phyloP scores from a whole-genome alignment of 2,888 invertebrate species.

The Tenthredo scrophulariae region DNA sequence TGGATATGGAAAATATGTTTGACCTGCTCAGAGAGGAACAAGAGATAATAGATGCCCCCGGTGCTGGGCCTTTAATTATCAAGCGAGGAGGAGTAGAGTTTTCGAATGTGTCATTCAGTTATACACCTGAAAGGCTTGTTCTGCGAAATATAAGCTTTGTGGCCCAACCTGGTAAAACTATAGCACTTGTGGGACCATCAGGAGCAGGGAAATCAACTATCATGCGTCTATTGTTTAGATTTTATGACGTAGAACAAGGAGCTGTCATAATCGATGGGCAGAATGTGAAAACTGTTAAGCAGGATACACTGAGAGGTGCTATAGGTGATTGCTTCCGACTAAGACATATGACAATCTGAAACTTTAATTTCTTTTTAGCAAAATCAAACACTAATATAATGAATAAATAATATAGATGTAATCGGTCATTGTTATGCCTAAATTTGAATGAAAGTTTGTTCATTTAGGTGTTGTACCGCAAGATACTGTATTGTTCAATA shows the following conservation, averaged over 20 bases:
- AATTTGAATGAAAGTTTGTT: slow-evolving; percentile 1
- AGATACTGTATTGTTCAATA: slow-evolving; percentile 97
- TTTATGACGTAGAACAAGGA: slow-evolving; percentile 96
- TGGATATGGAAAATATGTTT: slow-evolving; percentile 99
- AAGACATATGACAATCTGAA: background rate
- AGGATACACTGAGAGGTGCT: slow-evolving; percentile 89
- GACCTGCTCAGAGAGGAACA: slow-evolving; percentile 93
- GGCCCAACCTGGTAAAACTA: slow-evolving; percentile 91
- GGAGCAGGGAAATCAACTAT: slow-evolving; percentile 98
- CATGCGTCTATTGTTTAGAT: slow-evolving; percentile 95
- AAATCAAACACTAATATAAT: background rate
- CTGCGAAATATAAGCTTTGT: slow-evolving; percentile 89
- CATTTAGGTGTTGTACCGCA: slow-evolving; percentile 93
- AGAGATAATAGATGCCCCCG: slow-evolving; percentile 91
- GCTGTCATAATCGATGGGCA: slow-evolving; percentile 93
- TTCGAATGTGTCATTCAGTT: slow-evolving; percentile 93
- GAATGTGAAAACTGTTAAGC: slow-evolving; percentile 91
- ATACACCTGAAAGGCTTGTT: slow-evolving; percentile 88
- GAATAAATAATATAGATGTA: background rate
- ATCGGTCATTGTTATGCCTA: background rate
- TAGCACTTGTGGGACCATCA: slow-evolving; percentile 93
- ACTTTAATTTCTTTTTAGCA: background rate
- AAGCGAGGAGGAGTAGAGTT: slow-evolving; percentile 91
- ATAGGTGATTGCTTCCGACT: slow-evolving; percentile 80
- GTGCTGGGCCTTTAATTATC: slow-evolving; percentile 86